A percentile compares a stretch with the other conserved stretches of the same genome.
Evolutionary conservation across 2,888 invertebrate genomes (phyloP).

Genomic region (Cinara cedri): DNA sequence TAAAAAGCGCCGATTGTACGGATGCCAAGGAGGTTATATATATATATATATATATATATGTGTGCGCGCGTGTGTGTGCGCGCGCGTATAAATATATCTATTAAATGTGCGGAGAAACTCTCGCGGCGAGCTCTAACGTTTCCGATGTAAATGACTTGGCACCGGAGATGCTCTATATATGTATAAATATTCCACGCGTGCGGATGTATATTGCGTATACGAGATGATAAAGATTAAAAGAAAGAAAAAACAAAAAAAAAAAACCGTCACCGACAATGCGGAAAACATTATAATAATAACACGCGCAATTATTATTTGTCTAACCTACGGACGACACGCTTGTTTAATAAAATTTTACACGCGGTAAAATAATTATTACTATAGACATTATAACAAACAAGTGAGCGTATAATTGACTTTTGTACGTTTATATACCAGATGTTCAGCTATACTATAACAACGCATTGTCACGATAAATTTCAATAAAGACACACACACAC

Average conservation of each 20-base stretch:
- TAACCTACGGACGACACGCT: neutral
- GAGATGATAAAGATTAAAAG: too few relatives aligned
- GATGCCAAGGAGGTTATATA: conserved; percentile 33
- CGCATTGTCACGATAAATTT: neutral
- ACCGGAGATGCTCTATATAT: conserved; percentile 6
- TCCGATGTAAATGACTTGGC: conserved; percentile 53
- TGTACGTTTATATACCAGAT: neutral
- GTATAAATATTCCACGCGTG: too few relatives aligned
- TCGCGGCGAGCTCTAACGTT: conserved; percentile 27
- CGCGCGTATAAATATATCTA: too few relatives aligned
- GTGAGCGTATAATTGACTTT: too few relatives aligned
- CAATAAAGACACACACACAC: neutral
- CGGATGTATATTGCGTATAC: too few relatives aligned
- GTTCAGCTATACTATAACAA: neutral
- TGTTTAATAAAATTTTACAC: neutral
- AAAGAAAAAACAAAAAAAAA: neutral
- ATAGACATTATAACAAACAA: too few relatives aligned
- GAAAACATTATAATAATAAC: conserved; percentile 2
- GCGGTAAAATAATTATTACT: neutral
- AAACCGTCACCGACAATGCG: neutral
- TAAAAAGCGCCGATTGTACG: conserved; percentile 44
- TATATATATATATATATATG: too few relatives aligned
- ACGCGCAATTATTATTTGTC: neutral
- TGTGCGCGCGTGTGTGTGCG: too few relatives aligned
- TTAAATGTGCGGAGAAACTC: conserved; percentile 15